phyloP scores from a whole-genome alignment of 2,888 invertebrate species.

The Heliothis peltigera region DNA sequence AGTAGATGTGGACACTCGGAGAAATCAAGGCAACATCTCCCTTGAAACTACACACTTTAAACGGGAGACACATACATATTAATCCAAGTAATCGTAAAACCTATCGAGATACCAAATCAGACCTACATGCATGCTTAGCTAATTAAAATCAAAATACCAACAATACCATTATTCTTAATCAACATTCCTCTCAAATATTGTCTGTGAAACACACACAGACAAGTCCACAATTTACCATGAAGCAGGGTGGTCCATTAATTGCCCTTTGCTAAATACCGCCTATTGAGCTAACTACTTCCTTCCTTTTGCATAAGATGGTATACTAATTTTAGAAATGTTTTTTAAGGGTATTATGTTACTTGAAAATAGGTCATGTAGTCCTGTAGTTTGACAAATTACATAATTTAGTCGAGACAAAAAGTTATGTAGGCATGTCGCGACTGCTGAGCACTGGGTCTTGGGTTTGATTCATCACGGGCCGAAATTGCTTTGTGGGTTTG shows the following conservation, averaged over 20 bases:
- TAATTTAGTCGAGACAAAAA: no score
- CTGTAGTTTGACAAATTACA: background rate
- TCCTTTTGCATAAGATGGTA: slow-evolving; percentile 49
- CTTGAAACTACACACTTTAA: no score
- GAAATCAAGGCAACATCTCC: no score
- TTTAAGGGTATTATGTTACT: background rate
- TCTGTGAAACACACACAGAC: background rate
- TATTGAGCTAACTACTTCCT: slow-evolving; percentile 46
- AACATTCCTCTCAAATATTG: slow-evolving; percentile 18
- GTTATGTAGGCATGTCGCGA: no score
- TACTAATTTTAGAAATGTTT: background rate
- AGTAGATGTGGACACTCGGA: no score
- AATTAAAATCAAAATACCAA: background rate
- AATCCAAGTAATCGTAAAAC: no score
- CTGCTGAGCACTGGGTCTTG: no score
- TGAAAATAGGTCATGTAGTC: background rate
- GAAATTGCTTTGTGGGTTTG: no score
- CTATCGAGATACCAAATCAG: no score
- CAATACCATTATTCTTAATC: background rate
- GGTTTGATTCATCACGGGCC: no score
- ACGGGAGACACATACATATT: no score
- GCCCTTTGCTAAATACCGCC: slow-evolving; percentile 34
- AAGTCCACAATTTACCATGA: slow-evolving; percentile 15
- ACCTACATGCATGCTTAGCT: no score
- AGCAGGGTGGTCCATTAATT: slow-evolving; percentile 51